A percentile compares a stretch with the other conserved stretches of the same genome.
Conservation (phyloP, 2,888 invertebrate genomes). For the Drosophila diplacantha region DNA sequence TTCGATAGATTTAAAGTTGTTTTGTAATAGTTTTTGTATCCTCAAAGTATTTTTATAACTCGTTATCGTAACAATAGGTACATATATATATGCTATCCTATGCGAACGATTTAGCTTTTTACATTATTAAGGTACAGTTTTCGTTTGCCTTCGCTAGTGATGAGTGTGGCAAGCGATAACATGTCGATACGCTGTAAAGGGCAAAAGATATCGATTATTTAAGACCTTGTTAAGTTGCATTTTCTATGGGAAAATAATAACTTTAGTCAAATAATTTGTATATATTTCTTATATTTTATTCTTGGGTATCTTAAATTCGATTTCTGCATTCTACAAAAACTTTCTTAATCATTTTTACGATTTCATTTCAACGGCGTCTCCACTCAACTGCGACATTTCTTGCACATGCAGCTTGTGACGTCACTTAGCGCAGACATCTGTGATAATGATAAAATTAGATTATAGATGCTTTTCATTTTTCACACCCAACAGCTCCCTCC, state of each 20-base stretch:
- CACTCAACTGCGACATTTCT: constrained; percentile 30
- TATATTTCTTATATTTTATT: too few relatives aligned
- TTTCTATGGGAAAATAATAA: neutral
- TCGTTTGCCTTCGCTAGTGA: too few relatives aligned
- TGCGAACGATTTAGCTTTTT: too few relatives aligned
- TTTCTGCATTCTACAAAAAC: neutral
- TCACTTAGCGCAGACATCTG: constrained; percentile 75
- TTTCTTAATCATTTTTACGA: constrained; percentile 19
- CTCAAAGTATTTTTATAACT: too few relatives aligned
- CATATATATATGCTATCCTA: too few relatives aligned
- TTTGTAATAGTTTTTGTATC: too few relatives aligned
- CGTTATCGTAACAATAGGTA: too few relatives aligned
- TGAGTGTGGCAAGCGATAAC: neutral
- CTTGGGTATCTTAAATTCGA: neutral
- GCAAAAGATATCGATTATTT: neutral
- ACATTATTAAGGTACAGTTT: too few relatives aligned
- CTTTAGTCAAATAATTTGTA: neutral
- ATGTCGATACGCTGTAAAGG: neutral
- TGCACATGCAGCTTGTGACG: constrained; percentile 52
- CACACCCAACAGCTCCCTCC: constrained; percentile 45
- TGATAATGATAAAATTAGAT: constrained; percentile 76
- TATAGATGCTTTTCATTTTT: constrained; percentile 69
- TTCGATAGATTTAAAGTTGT: too few relatives aligned
- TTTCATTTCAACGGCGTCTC: constrained; percentile 20
- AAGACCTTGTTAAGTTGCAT: too few relatives aligned